phyloP scores from a whole-genome alignment of 2,888 invertebrate species.

The Antheraea assamensis region DNA sequence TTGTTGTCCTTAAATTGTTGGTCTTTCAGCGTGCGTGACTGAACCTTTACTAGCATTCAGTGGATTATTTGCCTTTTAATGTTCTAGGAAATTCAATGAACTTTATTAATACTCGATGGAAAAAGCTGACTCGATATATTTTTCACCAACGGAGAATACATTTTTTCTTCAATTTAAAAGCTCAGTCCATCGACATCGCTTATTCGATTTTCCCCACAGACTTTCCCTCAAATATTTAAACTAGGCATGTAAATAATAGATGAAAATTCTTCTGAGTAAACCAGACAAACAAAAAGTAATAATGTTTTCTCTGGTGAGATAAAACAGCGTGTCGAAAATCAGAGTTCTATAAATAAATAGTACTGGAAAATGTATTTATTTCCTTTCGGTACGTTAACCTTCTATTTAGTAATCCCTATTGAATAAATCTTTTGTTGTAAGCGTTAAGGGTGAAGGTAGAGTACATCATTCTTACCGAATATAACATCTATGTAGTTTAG shows the following conservation, averaged over 20 bases:
- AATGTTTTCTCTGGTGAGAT: not conserved
- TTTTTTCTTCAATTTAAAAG: not conserved
- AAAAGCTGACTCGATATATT: not conserved
- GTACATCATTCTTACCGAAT: not conserved
- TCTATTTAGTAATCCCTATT: not conserved
- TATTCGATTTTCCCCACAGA: not conserved
- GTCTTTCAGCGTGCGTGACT: not conserved
- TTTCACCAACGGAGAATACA: not conserved
- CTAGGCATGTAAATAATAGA: not conserved
- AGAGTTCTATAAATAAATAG: constrained; percentile 4
- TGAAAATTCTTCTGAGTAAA: not conserved
- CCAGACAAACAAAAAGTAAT: not conserved
- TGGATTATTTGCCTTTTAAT: not conserved
- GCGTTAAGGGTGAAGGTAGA: not conserved
- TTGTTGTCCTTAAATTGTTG: not conserved
- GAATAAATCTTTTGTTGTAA: not conserved
- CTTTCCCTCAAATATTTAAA: constrained; percentile 10
- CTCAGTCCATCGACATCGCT: not conserved
- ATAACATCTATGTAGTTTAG: no score
- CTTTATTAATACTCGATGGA: not conserved
- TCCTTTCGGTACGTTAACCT: constrained; percentile 9
- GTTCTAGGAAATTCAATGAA: not conserved
- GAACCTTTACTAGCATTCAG: not conserved
- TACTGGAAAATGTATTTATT: not conserved
- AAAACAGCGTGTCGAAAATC: not conserved